phyloP scores from a whole-genome alignment of 1,140 invertebrate genomes.

The Ctenoplectra terminalis region DNA sequence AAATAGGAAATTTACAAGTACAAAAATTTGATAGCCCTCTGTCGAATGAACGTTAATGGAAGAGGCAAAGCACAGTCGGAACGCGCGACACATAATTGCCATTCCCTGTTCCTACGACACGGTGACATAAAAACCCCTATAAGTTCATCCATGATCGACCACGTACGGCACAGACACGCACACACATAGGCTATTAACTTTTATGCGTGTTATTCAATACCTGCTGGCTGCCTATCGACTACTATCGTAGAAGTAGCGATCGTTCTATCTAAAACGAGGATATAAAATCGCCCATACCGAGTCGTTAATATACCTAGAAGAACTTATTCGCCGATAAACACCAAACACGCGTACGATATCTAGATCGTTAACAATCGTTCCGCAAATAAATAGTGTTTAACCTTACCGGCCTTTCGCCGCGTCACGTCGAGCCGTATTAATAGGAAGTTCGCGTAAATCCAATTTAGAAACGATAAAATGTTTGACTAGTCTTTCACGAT shows the following conservation, averaged over 20 bases:
- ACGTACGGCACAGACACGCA: neutral
- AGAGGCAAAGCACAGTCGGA: neutral
- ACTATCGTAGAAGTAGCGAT: conserved; percentile 22
- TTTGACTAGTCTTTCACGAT: neutral
- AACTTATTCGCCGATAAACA: conserved; percentile 29
- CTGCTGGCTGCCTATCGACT: neutral
- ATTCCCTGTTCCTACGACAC: neutral
- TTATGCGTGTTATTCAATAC: conserved; percentile 9
- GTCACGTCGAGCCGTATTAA: neutral
- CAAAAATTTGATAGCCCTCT: neutral
- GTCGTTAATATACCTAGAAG: conserved; percentile 15
- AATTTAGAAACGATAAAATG: conserved; percentile 25
- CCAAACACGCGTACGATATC: neutral
- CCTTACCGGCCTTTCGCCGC: neutral
- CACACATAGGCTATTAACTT: conserved; percentile 22
- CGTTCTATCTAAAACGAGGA: conserved; percentile 45
- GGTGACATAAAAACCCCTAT: conserved; percentile 24
- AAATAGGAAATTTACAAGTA: neutral
- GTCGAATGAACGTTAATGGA: neutral
- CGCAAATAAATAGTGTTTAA: neutral
- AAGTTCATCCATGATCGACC: conserved; percentile 16
- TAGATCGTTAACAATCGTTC: conserved; percentile 27
- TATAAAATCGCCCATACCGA: conserved; percentile 7
- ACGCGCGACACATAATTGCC: neutral
- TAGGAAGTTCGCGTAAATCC: conserved; percentile 10